Conservation (phyloP, 2,797 vertebrate genomes). For the Girardinus metallicus region DNA sequence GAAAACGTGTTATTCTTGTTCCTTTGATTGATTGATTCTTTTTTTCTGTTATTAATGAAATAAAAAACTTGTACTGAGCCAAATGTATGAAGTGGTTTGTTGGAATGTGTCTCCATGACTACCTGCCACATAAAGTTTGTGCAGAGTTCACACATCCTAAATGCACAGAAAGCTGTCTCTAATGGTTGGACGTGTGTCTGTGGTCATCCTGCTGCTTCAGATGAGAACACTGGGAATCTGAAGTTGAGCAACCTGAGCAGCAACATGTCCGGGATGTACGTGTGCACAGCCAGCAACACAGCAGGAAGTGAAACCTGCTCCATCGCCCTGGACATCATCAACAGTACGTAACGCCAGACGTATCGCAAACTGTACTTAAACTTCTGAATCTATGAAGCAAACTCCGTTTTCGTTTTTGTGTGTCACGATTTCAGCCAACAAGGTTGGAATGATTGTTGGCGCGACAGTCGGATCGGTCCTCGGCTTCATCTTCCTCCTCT, state of each 20-base stretch:
- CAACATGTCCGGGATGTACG: slow-evolving; percentile 89
- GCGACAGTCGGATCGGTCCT: slow-evolving; percentile 86
- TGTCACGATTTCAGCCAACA: slow-evolving; percentile 72
- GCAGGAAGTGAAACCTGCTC: slow-evolving; percentile 85
- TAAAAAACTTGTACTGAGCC: not conserved
- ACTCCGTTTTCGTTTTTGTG: not conserved
- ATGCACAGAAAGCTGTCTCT: not conserved
- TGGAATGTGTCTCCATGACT: not conserved
- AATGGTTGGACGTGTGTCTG: not conserved
- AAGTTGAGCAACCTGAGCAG: slow-evolving; percentile 88
- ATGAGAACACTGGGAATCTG: slow-evolving; percentile 82
- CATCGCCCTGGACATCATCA: slow-evolving; percentile 86
- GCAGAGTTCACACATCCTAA: not conserved
- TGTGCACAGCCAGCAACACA: slow-evolving; percentile 84
- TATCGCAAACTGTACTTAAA: too few relatives aligned
- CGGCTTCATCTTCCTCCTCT: slow-evolving; percentile 79
- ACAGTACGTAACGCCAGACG: slow-evolving; percentile 78
- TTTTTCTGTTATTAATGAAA: not conserved
- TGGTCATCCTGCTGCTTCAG: slow-evolving; percentile 67
- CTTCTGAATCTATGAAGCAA: not conserved
- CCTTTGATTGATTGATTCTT: not conserved
- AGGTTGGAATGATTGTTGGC: slow-evolving; percentile 85
- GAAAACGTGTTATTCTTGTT: not conserved
- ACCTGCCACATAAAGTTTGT: not conserved
- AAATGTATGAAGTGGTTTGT: not conserved